Evolutionary conservation across 2,888 invertebrate species (phyloP), one percentile per base, ranked within the genome.

Genomic region (Ecdyonurus torrentis): DNA sequence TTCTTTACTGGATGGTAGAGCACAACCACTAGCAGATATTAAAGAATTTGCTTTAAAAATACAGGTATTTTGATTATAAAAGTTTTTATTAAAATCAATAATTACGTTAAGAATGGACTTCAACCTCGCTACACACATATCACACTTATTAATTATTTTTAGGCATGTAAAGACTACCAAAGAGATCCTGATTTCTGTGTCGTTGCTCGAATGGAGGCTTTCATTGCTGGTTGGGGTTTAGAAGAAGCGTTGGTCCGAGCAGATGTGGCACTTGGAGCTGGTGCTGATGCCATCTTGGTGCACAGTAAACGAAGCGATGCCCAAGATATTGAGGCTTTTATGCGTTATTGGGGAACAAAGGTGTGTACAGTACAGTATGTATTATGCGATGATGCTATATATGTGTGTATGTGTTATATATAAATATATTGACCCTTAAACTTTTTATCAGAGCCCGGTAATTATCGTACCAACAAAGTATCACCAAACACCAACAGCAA

Each of bases 381-480:
- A 23, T 59, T 59, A 23, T 59, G 2, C 23, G 2, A 59, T 23
- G 2, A 20, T 15, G 10, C 2, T 53, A 10, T 19, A 59, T 19
- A 5, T 37, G 37, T 5, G 37, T 10, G 37, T 37, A 37, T 10
- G 37, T 5, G 7, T 5, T 5, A 37, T 10, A 15, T 5, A 37
- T 5, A 37, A 37, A 37, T 37, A 37, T 37, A 37, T 20, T 62
- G 18, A 24, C 59, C 24, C n/a, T 19, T 15, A 59, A 10, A 61
- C 52, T 20, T 3, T 18, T 37, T 25, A 22, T 19, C 59, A 71
- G 75, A 74, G 74, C 7, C 76, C 76, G 18, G 75, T 76, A 5
- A 70, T 76, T 5, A 73, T 76, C 23, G 76, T 76, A n/a, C 76
- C 76, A 23, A 76, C 76, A 1, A 76, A 76, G 55, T 76, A 75